Evolutionary conservation across 2,113 vertebrate species (phyloP).

Genomic region (Dicerorhinus sumatrensis): DNA sequence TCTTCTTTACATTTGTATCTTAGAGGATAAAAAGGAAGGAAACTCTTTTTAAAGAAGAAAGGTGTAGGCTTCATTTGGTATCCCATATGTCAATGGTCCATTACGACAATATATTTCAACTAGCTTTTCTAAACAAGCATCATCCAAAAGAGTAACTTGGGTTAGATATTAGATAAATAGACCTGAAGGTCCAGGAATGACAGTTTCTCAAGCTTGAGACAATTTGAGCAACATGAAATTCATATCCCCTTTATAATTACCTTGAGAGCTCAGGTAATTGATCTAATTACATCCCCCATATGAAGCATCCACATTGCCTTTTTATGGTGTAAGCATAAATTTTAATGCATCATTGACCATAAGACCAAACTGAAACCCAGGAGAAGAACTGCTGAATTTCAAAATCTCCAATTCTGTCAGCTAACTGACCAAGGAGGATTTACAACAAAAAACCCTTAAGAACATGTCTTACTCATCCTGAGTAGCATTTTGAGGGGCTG

Average conservation of each 20-base stretch:
- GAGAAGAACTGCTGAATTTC: slow-evolving; percentile 18
- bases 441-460: slow-evolving; percentile 68
- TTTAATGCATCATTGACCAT: slow-evolving; percentile 41
- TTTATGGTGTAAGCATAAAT: neutral
- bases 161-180: neutral
- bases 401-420: slow-evolving; percentile 51
- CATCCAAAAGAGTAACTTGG: neutral
- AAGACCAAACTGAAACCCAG: slow-evolving; percentile 50
- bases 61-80: neutral
- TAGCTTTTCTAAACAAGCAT: slow-evolving; percentile 45
- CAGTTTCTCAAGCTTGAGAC: slow-evolving; percentile 41
- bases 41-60: neutral
- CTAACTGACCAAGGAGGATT: slow-evolving; percentile 64
- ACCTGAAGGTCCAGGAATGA: neutral
- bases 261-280: neutral
- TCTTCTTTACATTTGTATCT: neutral
- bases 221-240: slow-evolving; percentile 18
- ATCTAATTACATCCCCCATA: neutral
- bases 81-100: neutral
- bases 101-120: neutral
- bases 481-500: slow-evolving; percentile 26
- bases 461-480: slow-evolving; percentile 66
- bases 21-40: neutral
- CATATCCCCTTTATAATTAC: slow-evolving; percentile 34
- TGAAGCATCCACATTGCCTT: neutral